Evolutionary conservation across 1,140 invertebrate species (phyloP).

Genomic region (Adelges cooleyi): DNA sequence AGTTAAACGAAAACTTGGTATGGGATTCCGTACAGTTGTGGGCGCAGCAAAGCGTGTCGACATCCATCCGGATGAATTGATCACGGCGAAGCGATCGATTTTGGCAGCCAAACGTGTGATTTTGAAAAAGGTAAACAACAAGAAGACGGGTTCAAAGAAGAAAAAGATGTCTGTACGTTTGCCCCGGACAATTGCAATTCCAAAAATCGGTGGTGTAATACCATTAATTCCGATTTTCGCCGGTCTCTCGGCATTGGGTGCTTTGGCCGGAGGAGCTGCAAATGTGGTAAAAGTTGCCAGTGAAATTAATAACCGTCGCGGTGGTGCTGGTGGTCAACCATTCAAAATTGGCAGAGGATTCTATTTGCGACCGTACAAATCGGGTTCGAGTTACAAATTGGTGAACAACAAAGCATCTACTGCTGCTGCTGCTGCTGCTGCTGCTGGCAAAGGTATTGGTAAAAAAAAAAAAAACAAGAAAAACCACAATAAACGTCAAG

Average conservation of each 20-base stretch:
- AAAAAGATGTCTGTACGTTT: background rate
- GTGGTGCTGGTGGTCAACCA: too few species aligned
- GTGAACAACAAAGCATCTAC: too few species aligned
- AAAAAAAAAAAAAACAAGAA: too few species aligned
- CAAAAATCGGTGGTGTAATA: background rate
- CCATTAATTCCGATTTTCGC: background rate
- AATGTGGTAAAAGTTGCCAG: too few species aligned
- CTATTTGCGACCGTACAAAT: background rate
- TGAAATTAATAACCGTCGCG: too few species aligned
- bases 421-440: too few species aligned
- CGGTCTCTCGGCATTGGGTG: background rate
- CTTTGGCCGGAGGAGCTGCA: background rate
- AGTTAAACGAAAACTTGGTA: slow-evolving; percentile 36
- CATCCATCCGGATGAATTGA: background rate
- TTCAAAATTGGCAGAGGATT: background rate
- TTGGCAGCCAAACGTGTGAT: background rate
- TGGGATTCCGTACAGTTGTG: slow-evolving; percentile 23
- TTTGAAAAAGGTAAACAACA: background rate
- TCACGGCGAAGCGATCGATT: background rate
- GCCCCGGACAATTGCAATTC: background rate
- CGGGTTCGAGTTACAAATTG: too few species aligned
- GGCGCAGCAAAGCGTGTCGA: background rate
- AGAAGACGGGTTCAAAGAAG: background rate
- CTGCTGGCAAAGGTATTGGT: too few species aligned
- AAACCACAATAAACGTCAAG: too few species aligned